Evolutionary conservation across 1,140 invertebrate genomes (phyloP).

Genomic region (Drosophila repletoides): DNA sequence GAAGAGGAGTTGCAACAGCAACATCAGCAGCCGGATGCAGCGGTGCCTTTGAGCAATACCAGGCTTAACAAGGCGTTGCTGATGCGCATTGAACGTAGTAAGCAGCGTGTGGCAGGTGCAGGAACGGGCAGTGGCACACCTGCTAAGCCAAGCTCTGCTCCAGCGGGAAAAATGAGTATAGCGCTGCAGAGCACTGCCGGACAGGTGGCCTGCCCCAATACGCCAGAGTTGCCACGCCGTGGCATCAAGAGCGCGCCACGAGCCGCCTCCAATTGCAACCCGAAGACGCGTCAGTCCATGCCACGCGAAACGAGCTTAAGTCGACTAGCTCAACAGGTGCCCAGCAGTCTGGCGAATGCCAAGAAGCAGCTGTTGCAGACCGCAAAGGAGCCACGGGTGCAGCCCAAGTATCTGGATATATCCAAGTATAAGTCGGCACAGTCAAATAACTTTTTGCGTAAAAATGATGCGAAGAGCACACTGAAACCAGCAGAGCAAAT

Average conservation of each 20-base stretch:
- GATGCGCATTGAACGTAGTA: slow-evolving; percentile 81
- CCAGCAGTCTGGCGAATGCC: slow-evolving; percentile 75
- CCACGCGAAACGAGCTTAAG: slow-evolving; percentile 79
- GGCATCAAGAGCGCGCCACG: slow-evolving; percentile 68
- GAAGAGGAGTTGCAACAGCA: slow-evolving; percentile 51
- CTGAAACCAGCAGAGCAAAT: slow-evolving; percentile 80
- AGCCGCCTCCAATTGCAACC: slow-evolving; percentile 33
- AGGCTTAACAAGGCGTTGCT: slow-evolving; percentile 84
- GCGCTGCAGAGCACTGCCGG: slow-evolving; percentile 56
- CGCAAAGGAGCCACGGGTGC: slow-evolving; percentile 59
- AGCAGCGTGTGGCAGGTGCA: slow-evolving; percentile 64
- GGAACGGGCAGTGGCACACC: slow-evolving; percentile 58
- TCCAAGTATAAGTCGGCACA: slow-evolving; percentile 84
- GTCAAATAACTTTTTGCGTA: slow-evolving; percentile 83
- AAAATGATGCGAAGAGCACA: slow-evolving; percentile 85
- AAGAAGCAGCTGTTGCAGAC: slow-evolving; percentile 81
- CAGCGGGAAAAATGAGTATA: slow-evolving; percentile 54
- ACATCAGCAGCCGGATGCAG: slow-evolving; percentile 11
- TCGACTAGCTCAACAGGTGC: slow-evolving; percentile 75
- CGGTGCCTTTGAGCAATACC: slow-evolving; percentile 83
- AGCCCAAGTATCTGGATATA: slow-evolving; percentile 84
- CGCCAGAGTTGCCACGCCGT: slow-evolving; percentile 83
- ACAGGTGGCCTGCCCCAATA: slow-evolving; percentile 83
- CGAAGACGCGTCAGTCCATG: slow-evolving; percentile 72
- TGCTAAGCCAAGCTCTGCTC: slow-evolving; percentile 68